Percentiles rank a stretch among this genome's conserved stretches.
Conservation (phyloP, 2,797 vertebrate species). For the Coluber constrictor region DNA sequence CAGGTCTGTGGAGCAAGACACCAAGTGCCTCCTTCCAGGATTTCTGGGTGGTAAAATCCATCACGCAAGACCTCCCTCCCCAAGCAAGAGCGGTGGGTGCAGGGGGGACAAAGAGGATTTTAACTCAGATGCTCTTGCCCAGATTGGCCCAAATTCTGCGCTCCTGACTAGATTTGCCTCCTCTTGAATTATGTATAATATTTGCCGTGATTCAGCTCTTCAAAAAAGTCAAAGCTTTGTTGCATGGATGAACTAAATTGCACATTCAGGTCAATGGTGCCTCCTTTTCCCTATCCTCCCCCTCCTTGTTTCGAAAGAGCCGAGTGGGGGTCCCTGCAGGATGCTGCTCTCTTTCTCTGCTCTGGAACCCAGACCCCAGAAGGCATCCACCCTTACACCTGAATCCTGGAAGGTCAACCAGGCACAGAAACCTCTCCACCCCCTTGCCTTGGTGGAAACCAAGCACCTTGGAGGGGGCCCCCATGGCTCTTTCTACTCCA, state of each 20-base stretch:
- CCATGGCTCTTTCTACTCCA: not conserved
- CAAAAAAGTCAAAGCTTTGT: too few relatives aligned
- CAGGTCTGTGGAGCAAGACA: not conserved
- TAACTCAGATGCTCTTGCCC: not conserved
- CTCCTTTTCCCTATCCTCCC: too few relatives aligned
- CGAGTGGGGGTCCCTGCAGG: not conserved
- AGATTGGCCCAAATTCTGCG: not conserved
- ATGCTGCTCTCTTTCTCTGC: not conserved
- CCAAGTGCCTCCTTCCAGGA: accelerated
- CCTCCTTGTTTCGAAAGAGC: not conserved
- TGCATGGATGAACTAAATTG: not conserved
- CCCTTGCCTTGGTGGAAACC: not conserved
- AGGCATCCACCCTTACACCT: not conserved
- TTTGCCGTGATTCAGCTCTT: not conserved
- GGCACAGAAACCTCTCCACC: not conserved
- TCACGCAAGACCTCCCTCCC: not conserved
- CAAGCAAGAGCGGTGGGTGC: not conserved
- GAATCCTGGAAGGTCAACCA: not conserved
- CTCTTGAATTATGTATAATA: not conserved
- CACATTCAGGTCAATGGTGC: not conserved
- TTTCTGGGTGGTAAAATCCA: not conserved
- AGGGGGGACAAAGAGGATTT: not conserved
- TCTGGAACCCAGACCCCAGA: not conserved
- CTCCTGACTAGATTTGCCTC: not conserved
- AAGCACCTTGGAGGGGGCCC: not conserved